These are phyloP conservation scores for Diplosoma virens DNA, from an alignment of 23 tunicate genomes.

Conservation along the genomic window DNA sequence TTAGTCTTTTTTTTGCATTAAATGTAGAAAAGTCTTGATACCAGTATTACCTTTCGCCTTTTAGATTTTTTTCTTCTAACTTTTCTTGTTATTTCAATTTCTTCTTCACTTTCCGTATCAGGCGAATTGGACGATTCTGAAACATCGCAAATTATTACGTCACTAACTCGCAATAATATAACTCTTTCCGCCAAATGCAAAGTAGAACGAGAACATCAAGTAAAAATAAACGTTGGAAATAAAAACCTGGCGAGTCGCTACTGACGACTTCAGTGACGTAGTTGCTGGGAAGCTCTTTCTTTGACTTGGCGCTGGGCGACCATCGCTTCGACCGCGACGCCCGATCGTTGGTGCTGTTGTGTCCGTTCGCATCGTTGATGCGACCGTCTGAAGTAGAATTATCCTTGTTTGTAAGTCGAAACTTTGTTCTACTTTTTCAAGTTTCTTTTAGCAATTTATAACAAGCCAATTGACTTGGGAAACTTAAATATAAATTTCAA, in stretches of 20 bases:
- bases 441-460: no score
- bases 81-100: slow-evolving; percentile 7
- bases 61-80: not conserved
- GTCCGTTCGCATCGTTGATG: slow-evolving; percentile 10
- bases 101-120: slow-evolving; percentile 34
- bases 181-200: no score
- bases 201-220: no score
- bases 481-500: no score
- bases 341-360: not conserved
- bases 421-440: no score
- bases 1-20: no score
- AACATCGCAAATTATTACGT: no score
- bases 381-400: not conserved
- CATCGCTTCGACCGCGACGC: not conserved
- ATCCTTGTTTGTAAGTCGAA: no score
- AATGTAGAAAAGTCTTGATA: no score
- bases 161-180: no score
- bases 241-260: slow-evolving; percentile 52
- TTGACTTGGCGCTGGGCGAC: not conserved
- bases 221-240: not conserved
- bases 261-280: slow-evolving; percentile 15
- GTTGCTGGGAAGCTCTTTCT: not conserved
- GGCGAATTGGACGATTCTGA: slow-evolving; percentile 36
- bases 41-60: not conserved
- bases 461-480: no score